phyloP scores from a whole-genome alignment of 37 sponge, comb jelly and placozoan species.

The Spongilla lacustris region DNA sequence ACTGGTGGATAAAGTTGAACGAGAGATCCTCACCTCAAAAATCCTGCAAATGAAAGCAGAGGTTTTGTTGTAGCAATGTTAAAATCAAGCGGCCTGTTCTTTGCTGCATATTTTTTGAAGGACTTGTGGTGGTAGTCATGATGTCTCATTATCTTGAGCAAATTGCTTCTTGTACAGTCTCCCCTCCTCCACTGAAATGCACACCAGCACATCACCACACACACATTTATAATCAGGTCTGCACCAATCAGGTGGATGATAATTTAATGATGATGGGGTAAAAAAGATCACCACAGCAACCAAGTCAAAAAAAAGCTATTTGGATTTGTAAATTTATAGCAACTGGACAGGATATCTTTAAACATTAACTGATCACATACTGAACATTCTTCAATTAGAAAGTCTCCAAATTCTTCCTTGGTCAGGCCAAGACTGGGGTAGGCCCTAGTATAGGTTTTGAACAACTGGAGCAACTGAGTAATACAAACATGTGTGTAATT shows the following conservation, averaged over 20 bases:
- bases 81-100: constrained; percentile 31
- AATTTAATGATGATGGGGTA: too few relatives aligned
- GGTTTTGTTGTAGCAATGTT: constrained; percentile 9
- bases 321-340: too few relatives aligned
- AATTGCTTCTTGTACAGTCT: background rate
- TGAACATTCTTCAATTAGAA: constrained; percentile 47
- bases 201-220: too few relatives aligned
- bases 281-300: too few relatives aligned
- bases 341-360: background rate
- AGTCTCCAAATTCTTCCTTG: constrained; percentile 55
- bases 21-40: constrained; percentile 54
- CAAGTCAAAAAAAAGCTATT: too few relatives aligned
- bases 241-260: too few relatives aligned
- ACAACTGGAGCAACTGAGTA: constrained; percentile 48
- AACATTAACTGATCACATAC: constrained; percentile 30
- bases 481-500: background rate
- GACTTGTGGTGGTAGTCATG: constrained; percentile 69
- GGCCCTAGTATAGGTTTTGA: constrained; percentile 41
- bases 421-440: constrained; percentile 65
- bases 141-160: constrained; percentile 29
- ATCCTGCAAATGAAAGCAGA: constrained; percentile 72
- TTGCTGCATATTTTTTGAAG: constrained; percentile 64
- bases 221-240: too few relatives aligned
- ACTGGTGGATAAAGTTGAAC: too few relatives aligned
- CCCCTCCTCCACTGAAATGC: constrained; percentile 71